Evolutionary conservation across 2,797 vertebrate genomes (phyloP).

Genomic region (Zalophus californianus): DNA sequence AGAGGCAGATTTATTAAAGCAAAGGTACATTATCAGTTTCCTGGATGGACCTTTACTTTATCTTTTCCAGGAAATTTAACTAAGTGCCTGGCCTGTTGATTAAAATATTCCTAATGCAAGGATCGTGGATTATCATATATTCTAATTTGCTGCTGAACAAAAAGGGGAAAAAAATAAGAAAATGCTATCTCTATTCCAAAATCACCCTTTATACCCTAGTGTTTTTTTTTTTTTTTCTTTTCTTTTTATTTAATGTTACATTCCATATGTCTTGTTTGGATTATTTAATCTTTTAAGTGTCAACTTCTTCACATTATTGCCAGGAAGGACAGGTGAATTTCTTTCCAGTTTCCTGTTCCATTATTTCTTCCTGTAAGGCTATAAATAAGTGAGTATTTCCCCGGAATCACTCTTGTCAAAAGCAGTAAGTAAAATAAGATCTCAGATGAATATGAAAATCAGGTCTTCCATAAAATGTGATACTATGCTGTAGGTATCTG

Average conservation of each 20-base stretch:
- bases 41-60: background rate
- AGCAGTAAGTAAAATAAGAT: slow-evolving; percentile 68
- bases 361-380: slow-evolving; percentile 72
- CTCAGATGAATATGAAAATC: slow-evolving; percentile 69
- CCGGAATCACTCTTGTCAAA: slow-evolving; percentile 65
- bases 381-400: slow-evolving; percentile 82
- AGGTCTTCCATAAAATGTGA: slow-evolving; percentile 59
- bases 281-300: slow-evolving; percentile 51
- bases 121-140: background rate
- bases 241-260: background rate
- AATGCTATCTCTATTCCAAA: background rate
- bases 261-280: background rate
- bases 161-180: background rate
- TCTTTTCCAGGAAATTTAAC: background rate
- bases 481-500: slow-evolving; percentile 6
- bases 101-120: slow-evolving; percentile 15
- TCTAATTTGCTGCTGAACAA: background rate
- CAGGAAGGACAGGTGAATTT: slow-evolving; percentile 65
- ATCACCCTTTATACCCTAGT: background rate
- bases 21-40: background rate
- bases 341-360: slow-evolving; percentile 72
- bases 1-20: background rate
- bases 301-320: slow-evolving; percentile 44
- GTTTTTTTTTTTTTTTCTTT: background rate
- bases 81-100: background rate